These are phyloP conservation scores for Dione vanillae DNA, from an alignment of 2,888 invertebrate genomes.

Conservation along the genomic window DNA sequence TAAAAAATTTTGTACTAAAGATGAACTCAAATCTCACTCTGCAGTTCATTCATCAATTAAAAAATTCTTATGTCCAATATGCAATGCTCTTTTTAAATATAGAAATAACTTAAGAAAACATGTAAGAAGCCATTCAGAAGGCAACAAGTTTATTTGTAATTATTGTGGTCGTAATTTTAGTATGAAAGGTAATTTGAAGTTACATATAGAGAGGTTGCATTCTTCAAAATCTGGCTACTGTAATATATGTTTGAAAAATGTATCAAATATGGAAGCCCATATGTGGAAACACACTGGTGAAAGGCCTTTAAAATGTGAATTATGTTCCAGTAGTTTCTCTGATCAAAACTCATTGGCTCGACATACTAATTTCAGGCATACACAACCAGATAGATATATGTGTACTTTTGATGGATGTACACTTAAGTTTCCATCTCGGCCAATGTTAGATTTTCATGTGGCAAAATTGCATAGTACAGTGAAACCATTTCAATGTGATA, in stretches of 20 bases:
- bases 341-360: slow-evolving; percentile 66
- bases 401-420: slow-evolving; percentile 65
- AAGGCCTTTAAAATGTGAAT: slow-evolving; percentile 70
- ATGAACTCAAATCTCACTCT: slow-evolving; percentile 64
- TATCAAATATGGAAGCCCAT: slow-evolving; percentile 81
- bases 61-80: slow-evolving; percentile 66
- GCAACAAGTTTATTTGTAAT: slow-evolving; percentile 67
- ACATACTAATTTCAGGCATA: slow-evolving; percentile 71
- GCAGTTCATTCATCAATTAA: slow-evolving; percentile 65
- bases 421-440: slow-evolving; percentile 65
- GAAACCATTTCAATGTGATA: slow-evolving; percentile 68
- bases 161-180: slow-evolving; percentile 73
- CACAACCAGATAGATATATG: slow-evolving; percentile 64
- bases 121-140: slow-evolving; percentile 65
- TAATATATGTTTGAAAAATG: slow-evolving; percentile 75
- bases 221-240: slow-evolving; percentile 83
- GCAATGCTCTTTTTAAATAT: slow-evolving; percentile 78
- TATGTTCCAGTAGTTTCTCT: slow-evolving; percentile 68
- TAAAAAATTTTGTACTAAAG: slow-evolving; percentile 69
- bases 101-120: slow-evolving; percentile 80
- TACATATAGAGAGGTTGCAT: slow-evolving; percentile 80
- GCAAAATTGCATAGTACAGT: slow-evolving; percentile 67
- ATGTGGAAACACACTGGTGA: slow-evolving; percentile 83
- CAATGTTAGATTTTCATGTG: slow-evolving; percentile 71
- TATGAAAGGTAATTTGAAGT: slow-evolving; percentile 77